phyloP scores from a whole-genome alignment of 2,797 vertebrate species.

The Ambastaia sidthimunki region DNA sequence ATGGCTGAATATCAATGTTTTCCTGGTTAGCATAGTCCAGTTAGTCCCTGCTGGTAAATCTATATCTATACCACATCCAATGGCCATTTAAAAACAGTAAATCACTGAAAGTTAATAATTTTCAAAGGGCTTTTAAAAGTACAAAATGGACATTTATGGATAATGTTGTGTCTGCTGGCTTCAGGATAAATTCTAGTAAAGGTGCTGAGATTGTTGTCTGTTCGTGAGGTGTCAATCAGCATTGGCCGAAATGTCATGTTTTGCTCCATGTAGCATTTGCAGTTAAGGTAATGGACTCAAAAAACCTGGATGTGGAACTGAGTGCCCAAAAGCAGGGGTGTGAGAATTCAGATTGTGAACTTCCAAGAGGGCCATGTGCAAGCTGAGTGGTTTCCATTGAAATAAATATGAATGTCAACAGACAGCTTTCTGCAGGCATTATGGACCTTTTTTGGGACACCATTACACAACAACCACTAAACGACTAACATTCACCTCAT shows the following conservation, averaged over 20 bases:
- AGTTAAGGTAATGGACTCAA: not conserved
- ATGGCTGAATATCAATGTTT: no score
- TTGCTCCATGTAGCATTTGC: not conserved
- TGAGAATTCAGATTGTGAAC: not conserved
- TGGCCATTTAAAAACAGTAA: no score
- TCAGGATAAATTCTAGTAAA: not conserved
- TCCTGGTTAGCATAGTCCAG: no score
- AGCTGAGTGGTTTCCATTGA: not conserved
- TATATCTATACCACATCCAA: no score
- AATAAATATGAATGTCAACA: not conserved
- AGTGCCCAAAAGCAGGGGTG: not conserved
- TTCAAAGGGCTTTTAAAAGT: not conserved
- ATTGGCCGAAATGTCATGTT: not conserved
- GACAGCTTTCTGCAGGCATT: not conserved
- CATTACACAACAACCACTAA: slow-evolving; percentile 4
- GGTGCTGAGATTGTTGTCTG: not conserved
- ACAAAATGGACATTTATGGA: no score
- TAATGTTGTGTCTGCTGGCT: not conserved
- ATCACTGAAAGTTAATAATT: not conserved
- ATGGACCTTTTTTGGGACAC: not conserved
- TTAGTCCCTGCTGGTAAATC: no score
- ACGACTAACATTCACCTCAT: slow-evolving; percentile 7
- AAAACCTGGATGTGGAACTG: not conserved
- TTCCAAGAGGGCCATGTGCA: not conserved
- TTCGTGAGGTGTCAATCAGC: not conserved